Evolutionary conservation across 1,140 invertebrate species (phyloP).

Genomic region (Lepeophtheirus salmonis): DNA sequence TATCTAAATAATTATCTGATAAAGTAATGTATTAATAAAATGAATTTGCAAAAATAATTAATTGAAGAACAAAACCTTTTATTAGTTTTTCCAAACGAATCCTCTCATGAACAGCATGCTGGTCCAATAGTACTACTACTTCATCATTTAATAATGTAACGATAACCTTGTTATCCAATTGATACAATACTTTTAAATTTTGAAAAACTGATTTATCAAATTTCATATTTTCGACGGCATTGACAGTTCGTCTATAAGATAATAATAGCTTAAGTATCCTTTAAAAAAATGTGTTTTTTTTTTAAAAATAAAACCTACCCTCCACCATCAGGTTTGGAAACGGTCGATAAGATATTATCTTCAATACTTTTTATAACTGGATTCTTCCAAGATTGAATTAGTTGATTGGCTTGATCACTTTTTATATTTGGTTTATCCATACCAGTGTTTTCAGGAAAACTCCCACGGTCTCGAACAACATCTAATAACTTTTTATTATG

Average conservation of each 20-base stretch:
- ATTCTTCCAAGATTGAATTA: too few relatives aligned
- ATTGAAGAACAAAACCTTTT: conserved; percentile 25
- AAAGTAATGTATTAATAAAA: not conserved
- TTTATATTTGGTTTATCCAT: too few relatives aligned
- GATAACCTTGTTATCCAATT: conserved; percentile 31
- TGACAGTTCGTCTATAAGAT: not conserved
- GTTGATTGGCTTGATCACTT: too few relatives aligned
- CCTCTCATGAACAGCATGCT: conserved; percentile 54
- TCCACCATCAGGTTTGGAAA: too few relatives aligned
- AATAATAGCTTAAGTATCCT: not conserved
- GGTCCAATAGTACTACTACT: conserved; percentile 44
- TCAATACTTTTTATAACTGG: not conserved
- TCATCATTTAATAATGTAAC: conserved; percentile 21
- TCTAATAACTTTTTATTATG: not conserved
- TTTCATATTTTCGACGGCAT: not conserved
- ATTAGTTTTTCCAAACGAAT: conserved; percentile 39
- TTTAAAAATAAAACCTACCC: too few relatives aligned
- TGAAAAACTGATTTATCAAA: conserved; percentile 1
- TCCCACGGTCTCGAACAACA: not conserved
- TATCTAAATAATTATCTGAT: not conserved
- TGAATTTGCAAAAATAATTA: not conserved
- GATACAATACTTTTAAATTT: conserved; percentile 27
- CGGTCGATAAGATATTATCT: not conserved
- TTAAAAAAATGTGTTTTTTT: too few relatives aligned
- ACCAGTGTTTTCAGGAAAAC: not conserved